Evolutionary conservation across 2,113 vertebrate genomes (phyloP).

Genomic region (Ailuropoda melanoleuca): DNA sequence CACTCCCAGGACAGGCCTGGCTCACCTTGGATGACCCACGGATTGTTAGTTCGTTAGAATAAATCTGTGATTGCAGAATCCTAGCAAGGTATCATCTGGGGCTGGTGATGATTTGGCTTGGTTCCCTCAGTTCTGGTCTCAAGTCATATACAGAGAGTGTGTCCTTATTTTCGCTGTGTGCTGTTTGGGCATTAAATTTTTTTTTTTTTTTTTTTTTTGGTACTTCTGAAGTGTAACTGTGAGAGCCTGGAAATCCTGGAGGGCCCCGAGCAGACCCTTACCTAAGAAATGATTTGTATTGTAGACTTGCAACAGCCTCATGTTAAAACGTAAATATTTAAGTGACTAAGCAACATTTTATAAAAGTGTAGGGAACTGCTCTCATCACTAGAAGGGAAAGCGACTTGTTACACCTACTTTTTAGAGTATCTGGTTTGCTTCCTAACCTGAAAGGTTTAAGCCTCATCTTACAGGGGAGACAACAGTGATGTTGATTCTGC

Average conservation of each 20-base stretch:
- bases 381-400: background rate
- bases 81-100: slow-evolving; percentile 14
- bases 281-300: slow-evolving; percentile 40
- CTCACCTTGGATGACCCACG: slow-evolving; percentile 60
- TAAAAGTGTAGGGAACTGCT: background rate
- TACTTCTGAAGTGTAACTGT: background rate
- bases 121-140: background rate
- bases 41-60: slow-evolving; percentile 17
- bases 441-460: background rate
- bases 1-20: slow-evolving; percentile 18
- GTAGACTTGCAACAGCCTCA: background rate
- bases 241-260: slow-evolving; percentile 57
- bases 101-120: background rate
- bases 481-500: background rate
- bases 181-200: background rate
- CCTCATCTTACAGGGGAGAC: background rate
- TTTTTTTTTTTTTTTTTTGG: background rate
- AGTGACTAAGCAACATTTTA: slow-evolving; percentile 52
- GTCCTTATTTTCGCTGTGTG: background rate
- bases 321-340: slow-evolving; percentile 71
- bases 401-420: background rate
- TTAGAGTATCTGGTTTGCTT: background rate
- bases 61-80: background rate
- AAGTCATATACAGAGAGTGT: background rate
- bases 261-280: background rate